These are phyloP conservation scores for Protaetia brevitarsis DNA, from an alignment of 1,140 invertebrate species.

Conservation along the genomic window DNA sequence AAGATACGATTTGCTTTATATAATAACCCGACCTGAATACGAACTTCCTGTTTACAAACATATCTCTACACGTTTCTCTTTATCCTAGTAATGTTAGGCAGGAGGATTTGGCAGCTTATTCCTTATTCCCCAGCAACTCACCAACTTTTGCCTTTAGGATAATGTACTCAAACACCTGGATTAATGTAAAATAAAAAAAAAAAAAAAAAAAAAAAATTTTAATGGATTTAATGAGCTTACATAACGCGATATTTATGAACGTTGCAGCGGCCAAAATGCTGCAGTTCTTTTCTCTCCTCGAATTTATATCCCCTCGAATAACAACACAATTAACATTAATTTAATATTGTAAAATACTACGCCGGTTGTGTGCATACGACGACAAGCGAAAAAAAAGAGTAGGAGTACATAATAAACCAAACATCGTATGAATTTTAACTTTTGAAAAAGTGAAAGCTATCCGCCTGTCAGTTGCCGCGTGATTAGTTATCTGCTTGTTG, in stretches of 20 bases:
- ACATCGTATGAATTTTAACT: constrained; percentile 17
- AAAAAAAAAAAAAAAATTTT: background rate
- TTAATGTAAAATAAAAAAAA: background rate
- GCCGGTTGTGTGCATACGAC: background rate
- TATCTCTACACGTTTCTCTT: background rate
- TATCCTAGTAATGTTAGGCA: background rate
- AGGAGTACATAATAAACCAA: background rate
- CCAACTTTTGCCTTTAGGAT: background rate
- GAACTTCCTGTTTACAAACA: background rate
- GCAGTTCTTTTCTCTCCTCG: background rate
- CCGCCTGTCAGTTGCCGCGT: constrained; percentile 4
- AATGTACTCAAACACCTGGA: background rate
- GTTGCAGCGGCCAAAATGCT: background rate
- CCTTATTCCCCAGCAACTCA: background rate
- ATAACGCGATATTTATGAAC: background rate
- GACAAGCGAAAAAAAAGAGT: background rate
- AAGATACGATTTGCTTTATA: constrained; percentile 1
- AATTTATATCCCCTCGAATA: background rate
- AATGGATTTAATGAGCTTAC: background rate
- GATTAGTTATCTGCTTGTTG: constrained; percentile 17
- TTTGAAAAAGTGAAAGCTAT: constrained; percentile 15
- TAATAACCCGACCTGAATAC: background rate
- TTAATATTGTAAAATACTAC: background rate
- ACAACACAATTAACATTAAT: constrained; percentile 3
- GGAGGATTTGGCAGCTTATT: background rate